phyloP scores from a whole-genome alignment of 30 jellyfish, hydroid and myxozoan species.

The Turritopsis dohrnii region DNA sequence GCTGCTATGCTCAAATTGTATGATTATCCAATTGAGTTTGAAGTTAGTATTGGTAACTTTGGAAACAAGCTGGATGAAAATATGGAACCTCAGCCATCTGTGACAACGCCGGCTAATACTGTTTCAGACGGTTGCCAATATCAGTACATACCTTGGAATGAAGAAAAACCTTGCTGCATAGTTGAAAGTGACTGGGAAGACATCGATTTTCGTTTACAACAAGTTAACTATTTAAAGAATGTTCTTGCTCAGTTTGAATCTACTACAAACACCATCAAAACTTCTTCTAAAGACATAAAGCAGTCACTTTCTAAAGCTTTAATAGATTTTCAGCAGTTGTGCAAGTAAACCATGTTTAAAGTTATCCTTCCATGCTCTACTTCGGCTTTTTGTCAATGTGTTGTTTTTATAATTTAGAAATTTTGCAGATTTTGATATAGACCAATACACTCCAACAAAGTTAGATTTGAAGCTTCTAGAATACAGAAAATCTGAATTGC shows the following conservation, averaged over 20 bases:
- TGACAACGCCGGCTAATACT: conserved; percentile 92
- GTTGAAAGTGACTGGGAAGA: conserved; percentile 98
- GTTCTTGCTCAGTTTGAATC: conserved; percentile 44
- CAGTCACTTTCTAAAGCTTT: neutral
- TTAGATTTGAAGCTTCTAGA: neutral
- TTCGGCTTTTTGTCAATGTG: neutral
- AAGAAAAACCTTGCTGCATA: conserved; percentile 90
- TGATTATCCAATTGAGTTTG: conserved; percentile 93
- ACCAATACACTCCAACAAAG: neutral
- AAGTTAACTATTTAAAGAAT: conserved; percentile 56
- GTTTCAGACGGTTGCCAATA: conserved; percentile 83
- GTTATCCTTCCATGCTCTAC: neutral
- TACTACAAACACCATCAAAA: neutral
- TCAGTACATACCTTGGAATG: conserved; percentile 94
- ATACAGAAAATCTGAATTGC: neutral
- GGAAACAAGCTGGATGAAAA: conserved; percentile 86
- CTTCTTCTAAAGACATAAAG: neutral
- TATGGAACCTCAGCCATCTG: conserved; percentile 90
- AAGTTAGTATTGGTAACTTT: conserved; percentile 93
- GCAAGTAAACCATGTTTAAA: neutral
- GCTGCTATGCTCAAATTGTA: conserved; percentile 75
- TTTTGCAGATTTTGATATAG: neutral
- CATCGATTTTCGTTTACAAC: conserved; percentile 73
- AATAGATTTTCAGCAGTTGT: neutral
- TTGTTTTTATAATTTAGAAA: neutral